Evolutionary conservation across 2,888 invertebrate species (phyloP).

Genomic region (Oeneis ivallda): DNA sequence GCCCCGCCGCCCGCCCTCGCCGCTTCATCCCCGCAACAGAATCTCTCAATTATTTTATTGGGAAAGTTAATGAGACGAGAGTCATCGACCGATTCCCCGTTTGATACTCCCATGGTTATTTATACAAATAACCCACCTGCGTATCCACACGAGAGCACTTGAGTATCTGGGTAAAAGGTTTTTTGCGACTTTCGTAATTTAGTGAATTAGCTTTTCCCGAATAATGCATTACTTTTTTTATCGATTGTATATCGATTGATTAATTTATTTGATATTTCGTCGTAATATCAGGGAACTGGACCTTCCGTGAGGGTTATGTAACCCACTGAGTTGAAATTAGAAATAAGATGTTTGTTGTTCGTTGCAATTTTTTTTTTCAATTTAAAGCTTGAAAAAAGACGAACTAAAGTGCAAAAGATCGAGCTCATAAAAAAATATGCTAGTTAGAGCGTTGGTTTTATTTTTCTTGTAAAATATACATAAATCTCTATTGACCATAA

Average conservation of each 20-base stretch:
- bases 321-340: too few species aligned
- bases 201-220: not conserved
- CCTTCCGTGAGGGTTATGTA: too few species aligned
- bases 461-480: too few species aligned
- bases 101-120: conserved; percentile 55
- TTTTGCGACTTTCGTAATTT: not conserved
- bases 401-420: not conserved
- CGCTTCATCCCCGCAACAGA: conserved; percentile 57
- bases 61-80: conserved; percentile 78
- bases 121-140: not conserved
- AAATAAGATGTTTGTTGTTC: too few species aligned
- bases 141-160: conserved; percentile 20
- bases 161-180: not conserved
- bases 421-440: too few species aligned
- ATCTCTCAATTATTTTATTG: conserved; percentile 81
- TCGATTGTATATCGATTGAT: too few species aligned
- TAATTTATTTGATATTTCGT: too few species aligned
- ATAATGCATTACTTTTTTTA: not conserved
- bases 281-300: too few species aligned
- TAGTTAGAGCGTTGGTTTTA: too few species aligned
- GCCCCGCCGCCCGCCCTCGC: conserved; percentile 52
- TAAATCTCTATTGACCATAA: too few species aligned
- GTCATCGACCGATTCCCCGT: conserved; percentile 59
- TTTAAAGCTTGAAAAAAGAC: not conserved
- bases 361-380: too few species aligned